These are phyloP conservation scores for Aphelenchoides bicaudatus DNA, from an alignment of 2,888 invertebrate genomes.

Conservation along the genomic window DNA sequence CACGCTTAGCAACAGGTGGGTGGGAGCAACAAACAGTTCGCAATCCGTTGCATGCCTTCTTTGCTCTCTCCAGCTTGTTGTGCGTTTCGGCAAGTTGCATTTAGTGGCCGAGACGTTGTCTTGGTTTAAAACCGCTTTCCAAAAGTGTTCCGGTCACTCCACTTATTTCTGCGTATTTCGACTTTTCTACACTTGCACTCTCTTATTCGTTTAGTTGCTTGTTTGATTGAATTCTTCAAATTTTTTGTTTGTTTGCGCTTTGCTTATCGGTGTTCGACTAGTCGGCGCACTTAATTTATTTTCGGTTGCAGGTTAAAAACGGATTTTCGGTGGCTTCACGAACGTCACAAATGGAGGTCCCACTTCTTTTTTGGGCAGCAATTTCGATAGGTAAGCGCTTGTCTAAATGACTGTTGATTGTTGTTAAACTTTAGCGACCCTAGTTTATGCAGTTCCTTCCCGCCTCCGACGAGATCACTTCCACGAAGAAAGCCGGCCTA, in stretches of 20 bases:
- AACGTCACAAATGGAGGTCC: background rate
- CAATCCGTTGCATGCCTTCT: too few species aligned
- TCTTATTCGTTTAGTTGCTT: background rate
- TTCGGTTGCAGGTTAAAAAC: slow-evolving; percentile 12
- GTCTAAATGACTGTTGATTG: background rate
- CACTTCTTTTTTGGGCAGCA: background rate
- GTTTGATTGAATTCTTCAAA: background rate
- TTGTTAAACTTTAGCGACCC: background rate
- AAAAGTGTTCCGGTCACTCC: background rate
- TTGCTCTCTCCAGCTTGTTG: too few species aligned
- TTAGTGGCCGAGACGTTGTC: too few species aligned
- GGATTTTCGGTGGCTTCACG: slow-evolving; percentile 8
- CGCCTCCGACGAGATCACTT: slow-evolving; percentile 1
- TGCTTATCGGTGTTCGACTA: too few species aligned
- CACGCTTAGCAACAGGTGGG: too few species aligned
- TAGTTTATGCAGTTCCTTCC: background rate
- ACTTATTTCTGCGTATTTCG: background rate
- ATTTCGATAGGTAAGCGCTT: background rate
- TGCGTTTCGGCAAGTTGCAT: too few species aligned
- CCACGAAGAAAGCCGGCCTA: background rate
- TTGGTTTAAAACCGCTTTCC: too few species aligned
- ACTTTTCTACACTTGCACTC: background rate
- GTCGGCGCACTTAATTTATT: too few species aligned
- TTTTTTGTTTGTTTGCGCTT: too few species aligned
- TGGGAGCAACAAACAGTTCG: too few species aligned